Evolutionary conservation across 2,113 vertebrate genomes (phyloP).

Genomic region (Ardeotis arabs): DNA sequence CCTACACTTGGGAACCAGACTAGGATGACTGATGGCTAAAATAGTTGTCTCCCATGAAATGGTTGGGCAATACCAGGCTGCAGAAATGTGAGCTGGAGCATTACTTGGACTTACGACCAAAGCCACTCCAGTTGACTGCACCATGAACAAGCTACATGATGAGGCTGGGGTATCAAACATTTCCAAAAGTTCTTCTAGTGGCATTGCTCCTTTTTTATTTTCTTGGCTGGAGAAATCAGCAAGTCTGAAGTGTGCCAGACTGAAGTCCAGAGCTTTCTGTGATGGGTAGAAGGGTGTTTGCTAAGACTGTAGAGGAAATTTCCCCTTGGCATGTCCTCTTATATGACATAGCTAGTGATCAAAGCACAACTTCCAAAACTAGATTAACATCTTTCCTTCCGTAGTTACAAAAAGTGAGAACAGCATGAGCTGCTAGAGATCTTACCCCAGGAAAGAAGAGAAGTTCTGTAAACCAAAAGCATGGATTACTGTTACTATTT

Average conservation of each 20-base stretch:
- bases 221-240: not conserved
- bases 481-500: not conserved
- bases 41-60: not conserved
- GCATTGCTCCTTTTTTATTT: not conserved
- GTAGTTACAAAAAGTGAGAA: not conserved
- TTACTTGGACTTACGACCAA: not conserved
- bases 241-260: not conserved
- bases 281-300: not conserved
- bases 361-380: not conserved
- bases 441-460: not conserved
- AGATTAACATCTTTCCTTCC: not conserved
- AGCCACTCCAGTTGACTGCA: not conserved
- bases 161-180: not conserved
- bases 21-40: not conserved
- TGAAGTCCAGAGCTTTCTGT: not conserved
- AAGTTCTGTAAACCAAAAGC: not conserved
- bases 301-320: not conserved
- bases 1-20: not conserved
- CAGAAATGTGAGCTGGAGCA: not conserved
- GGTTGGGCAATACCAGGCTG: not conserved
- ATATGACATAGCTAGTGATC: not conserved
- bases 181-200: not conserved
- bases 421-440: not conserved
- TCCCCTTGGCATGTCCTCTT: not conserved
- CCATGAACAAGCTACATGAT: not conserved